Evolutionary conservation across 2,888 invertebrate genomes (phyloP).

Genomic region (Ditylenchus weischeri): DNA sequence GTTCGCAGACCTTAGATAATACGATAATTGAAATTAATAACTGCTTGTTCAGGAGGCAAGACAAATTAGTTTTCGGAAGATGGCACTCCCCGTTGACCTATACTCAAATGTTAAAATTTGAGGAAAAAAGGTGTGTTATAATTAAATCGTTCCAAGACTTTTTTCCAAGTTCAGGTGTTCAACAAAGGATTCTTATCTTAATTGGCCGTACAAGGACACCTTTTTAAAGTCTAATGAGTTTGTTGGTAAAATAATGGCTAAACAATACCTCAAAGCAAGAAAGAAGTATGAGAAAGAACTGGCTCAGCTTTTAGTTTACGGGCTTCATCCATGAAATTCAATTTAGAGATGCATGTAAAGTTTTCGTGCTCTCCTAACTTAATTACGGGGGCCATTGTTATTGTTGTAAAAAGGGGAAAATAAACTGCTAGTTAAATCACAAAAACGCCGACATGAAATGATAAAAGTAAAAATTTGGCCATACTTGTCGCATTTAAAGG

Average conservation of each 20-base stretch:
- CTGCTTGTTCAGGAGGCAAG: not conserved
- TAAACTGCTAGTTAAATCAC: too few relatives aligned
- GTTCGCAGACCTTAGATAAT: too few relatives aligned
- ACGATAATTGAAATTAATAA: too few relatives aligned
- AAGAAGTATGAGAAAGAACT: not conserved
- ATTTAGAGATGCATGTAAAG: too few relatives aligned
- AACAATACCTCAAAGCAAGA: not conserved
- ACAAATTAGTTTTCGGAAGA: not conserved
- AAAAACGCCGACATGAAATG: too few relatives aligned
- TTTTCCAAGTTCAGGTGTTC: not conserved
- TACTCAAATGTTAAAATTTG: too few relatives aligned
- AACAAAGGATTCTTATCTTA: not conserved
- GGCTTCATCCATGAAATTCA: not conserved
- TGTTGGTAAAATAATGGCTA: not conserved
- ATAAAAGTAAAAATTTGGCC: too few relatives aligned
- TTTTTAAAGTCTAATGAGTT: not conserved
- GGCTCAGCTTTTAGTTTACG: not conserved
- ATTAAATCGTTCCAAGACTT: too few relatives aligned
- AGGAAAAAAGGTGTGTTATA: not conserved
- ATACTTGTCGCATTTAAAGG: too few relatives aligned
- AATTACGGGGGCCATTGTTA: too few relatives aligned
- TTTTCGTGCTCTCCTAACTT: too few relatives aligned
- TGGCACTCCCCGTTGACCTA: not conserved
- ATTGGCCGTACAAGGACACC: conserved; percentile 5
- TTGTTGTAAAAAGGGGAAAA: too few relatives aligned